Conservation (phyloP, 1,140 invertebrate species). For the Zaprionus inermis region DNA sequence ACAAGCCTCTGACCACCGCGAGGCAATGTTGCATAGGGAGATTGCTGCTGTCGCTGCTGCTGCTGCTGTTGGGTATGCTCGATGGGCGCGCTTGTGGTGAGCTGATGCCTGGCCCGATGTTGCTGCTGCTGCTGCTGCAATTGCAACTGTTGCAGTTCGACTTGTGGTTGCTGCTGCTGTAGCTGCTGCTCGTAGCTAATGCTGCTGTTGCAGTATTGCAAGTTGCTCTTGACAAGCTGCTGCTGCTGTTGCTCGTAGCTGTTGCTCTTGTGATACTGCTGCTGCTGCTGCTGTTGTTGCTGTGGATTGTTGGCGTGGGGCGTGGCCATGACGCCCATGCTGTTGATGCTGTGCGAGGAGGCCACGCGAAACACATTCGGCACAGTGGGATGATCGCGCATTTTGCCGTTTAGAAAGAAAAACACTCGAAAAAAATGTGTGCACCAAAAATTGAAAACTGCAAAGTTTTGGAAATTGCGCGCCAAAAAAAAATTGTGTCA, state of each 20-base stretch:
- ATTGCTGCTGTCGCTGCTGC: slow-evolving; percentile 55
- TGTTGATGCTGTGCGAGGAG: slow-evolving; percentile 77
- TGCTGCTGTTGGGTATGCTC: slow-evolving; percentile 52
- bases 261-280: slow-evolving; percentile 30
- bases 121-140: slow-evolving; percentile 31
- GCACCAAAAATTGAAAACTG: neutral
- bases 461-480: slow-evolving; percentile 32
- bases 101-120: slow-evolving; percentile 52
- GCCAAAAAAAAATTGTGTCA: slow-evolving; percentile 28
- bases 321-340: slow-evolving; percentile 31
- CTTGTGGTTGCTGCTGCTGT: slow-evolving; percentile 22
- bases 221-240: slow-evolving; percentile 33
- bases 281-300: slow-evolving; percentile 38
- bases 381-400: slow-evolving; percentile 77
- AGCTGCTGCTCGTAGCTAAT: slow-evolving; percentile 37
- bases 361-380: slow-evolving; percentile 83
- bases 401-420: slow-evolving; percentile 32
- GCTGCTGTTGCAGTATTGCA: slow-evolving; percentile 28
- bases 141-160: slow-evolving; percentile 19
- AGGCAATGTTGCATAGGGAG: slow-evolving; percentile 75
- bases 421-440: slow-evolving; percentile 9
- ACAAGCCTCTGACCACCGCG: slow-evolving; percentile 39
- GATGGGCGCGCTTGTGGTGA: slow-evolving; percentile 74
- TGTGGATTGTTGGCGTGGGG: slow-evolving; percentile 29
- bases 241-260: slow-evolving; percentile 45